Conservation (phyloP, 2,888 invertebrate species). For the Hypolimnas misippus region DNA sequence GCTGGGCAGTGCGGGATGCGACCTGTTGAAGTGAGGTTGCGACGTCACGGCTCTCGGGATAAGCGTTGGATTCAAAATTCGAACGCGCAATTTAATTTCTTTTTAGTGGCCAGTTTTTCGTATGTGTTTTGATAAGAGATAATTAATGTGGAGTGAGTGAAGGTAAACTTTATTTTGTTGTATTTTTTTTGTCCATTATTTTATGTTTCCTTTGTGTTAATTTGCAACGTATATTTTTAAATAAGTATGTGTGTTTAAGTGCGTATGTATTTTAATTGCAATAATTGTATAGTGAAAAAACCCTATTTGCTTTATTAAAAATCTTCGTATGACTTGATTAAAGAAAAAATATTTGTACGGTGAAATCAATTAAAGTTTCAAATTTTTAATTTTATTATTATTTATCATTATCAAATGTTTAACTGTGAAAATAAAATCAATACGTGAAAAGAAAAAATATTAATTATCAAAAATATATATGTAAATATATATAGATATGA, state of each 20-base stretch:
- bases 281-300: not conserved
- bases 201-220: not conserved
- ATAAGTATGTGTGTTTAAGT: not conserved
- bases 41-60: conserved; percentile 54
- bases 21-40: conserved; percentile 81
- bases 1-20: conserved; percentile 76
- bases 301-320: too few species aligned
- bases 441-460: too few species aligned
- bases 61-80: conserved; percentile 53
- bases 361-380: too few species aligned
- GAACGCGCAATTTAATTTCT: conserved; percentile 38
- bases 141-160: conserved; percentile 18
- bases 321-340: too few species aligned
- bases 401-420: too few species aligned
- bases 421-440: too few species aligned
- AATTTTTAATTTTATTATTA: too few species aligned
- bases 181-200: not conserved
- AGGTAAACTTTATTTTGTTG: conserved; percentile 32
- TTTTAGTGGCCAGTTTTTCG: conserved; percentile 34
- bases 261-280: not conserved
- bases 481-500: too few species aligned
- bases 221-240: not conserved
- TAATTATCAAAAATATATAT: too few species aligned
- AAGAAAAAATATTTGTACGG: too few species aligned
- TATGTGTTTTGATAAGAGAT: conserved; percentile 17